Percentiles rank a stretch among this genome's conserved stretches.
These are phyloP conservation scores for Drosophila burlai DNA, from an alignment of 1,140 invertebrate species.

Conservation along the genomic window DNA sequence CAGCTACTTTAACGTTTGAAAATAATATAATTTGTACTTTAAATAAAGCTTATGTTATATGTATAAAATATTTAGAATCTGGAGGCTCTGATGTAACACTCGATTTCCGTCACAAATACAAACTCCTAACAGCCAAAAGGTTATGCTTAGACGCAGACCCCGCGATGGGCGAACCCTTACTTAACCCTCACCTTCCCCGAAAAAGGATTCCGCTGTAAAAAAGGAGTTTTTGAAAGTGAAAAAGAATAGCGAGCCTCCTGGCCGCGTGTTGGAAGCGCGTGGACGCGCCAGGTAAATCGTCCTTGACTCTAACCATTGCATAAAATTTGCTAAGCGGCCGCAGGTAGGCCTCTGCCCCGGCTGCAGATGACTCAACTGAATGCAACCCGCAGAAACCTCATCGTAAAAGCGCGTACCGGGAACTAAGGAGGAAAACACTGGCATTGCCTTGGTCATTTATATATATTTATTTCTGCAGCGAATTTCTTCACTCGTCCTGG, in stretches of 20 bases:
- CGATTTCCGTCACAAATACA: background rate
- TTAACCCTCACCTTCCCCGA: constrained; percentile 9
- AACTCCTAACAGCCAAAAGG: too few relatives aligned
- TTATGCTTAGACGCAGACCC: too few relatives aligned
- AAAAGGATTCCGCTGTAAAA: constrained; percentile 16
- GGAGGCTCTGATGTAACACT: background rate
- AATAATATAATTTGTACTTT: background rate
- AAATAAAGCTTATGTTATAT: background rate
- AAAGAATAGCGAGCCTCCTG: constrained; percentile 28
- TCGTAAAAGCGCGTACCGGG: constrained; percentile 50
- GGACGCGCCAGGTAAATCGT: constrained; percentile 16
- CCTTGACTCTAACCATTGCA: constrained; percentile 48
- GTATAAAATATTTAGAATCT: too few relatives aligned
- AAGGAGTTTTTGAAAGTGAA: constrained; percentile 17
- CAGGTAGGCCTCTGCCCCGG: constrained; percentile 41
- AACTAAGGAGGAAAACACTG: constrained; percentile 9
- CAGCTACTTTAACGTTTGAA: background rate
- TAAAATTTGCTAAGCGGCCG: constrained; percentile 60
- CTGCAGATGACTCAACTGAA: constrained; percentile 66
- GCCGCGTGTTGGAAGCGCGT: constrained; percentile 56
- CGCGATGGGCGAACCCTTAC: background rate
- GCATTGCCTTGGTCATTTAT: constrained; percentile 11
- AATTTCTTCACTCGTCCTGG: constrained; percentile 1
- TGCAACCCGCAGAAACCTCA: constrained; percentile 74
- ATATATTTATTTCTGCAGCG: constrained; percentile 13